Evolutionary conservation across 2,113 vertebrate species (phyloP).

Genomic region (Mustela lutreola): DNA sequence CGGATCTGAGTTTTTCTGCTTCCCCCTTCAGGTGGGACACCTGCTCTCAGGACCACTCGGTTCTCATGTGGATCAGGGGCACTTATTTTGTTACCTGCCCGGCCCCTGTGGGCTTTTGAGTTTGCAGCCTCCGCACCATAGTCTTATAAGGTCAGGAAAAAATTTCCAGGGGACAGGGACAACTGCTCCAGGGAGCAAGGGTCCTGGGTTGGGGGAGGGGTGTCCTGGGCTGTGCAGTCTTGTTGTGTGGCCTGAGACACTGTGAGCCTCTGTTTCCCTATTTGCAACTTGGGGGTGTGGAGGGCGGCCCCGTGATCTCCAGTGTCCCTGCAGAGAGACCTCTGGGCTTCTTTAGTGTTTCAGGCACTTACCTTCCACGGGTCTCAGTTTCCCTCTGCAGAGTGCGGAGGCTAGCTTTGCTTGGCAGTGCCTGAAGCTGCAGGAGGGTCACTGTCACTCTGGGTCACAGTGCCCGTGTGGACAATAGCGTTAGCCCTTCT

Average conservation of each 20-base stretch:
- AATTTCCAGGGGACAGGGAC: not conserved
- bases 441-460: not conserved
- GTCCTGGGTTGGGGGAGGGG: not conserved
- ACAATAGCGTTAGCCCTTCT: fast-evolving
- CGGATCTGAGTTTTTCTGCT: fast-evolving
- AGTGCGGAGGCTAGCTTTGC: not conserved
- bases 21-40: not conserved
- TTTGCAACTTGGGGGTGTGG: not conserved
- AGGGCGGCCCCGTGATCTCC: not conserved
- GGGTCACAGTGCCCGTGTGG: not conserved
- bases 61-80: not conserved
- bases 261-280: not conserved
- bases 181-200: not conserved
- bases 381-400: not conserved
- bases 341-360: not conserved
- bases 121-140: too few relatives aligned
- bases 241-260: not conserved
- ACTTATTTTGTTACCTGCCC: not conserved
- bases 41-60: fast-evolving
- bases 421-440: not conserved
- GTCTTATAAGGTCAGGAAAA: not conserved
- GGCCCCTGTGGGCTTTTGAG: not conserved
- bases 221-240: not conserved
- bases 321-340: not conserved
- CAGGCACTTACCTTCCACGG: fast-evolving